Evolutionary conservation across 1,140 invertebrate species (phyloP).

Genomic region (Aphelinus certus): DNA sequence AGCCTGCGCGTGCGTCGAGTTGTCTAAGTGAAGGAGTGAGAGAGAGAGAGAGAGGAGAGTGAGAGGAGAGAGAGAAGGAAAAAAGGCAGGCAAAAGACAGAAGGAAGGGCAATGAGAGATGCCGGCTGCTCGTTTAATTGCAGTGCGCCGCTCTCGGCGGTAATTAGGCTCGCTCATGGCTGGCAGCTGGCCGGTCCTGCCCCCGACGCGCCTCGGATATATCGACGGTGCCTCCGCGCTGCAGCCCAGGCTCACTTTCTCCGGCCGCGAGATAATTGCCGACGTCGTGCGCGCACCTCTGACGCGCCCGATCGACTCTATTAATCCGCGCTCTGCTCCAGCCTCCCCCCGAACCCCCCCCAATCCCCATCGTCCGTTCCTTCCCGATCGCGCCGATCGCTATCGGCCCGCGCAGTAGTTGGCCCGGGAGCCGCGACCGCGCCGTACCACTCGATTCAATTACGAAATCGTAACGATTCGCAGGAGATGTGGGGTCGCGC

Average conservation of each 20-base stretch:
- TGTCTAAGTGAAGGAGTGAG: too few relatives aligned
- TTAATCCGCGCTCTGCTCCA: too few relatives aligned
- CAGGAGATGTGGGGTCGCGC: background rate
- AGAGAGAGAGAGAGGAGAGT: too few relatives aligned
- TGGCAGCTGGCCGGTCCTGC: slow-evolving; percentile 43
- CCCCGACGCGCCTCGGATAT: background rate
- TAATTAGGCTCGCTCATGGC: slow-evolving; percentile 60
- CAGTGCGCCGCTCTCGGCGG: slow-evolving; percentile 63
- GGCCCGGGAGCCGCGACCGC: too few relatives aligned
- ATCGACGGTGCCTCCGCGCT: background rate
- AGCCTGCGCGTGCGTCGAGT: too few relatives aligned
- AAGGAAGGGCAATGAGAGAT: background rate
- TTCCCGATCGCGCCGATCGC: too few relatives aligned
- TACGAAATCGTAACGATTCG: slow-evolving; percentile 28
- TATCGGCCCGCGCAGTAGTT: too few relatives aligned
- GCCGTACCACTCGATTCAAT: slow-evolving; percentile 26
- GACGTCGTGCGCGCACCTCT: slow-evolving; percentile 23
- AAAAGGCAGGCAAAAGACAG: background rate
- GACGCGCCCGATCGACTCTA: background rate
- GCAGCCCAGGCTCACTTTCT: slow-evolving; percentile 38
- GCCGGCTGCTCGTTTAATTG: slow-evolving; percentile 57
- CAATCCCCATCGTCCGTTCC: too few relatives aligned
- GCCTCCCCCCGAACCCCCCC: too few relatives aligned
- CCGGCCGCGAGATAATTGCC: slow-evolving; percentile 59
- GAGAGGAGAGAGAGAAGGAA: background rate